Percentiles rank a stretch among this genome's conserved stretches.
Conservation (phyloP, 2,113 vertebrate genomes). For the Azemiops feae region DNA sequence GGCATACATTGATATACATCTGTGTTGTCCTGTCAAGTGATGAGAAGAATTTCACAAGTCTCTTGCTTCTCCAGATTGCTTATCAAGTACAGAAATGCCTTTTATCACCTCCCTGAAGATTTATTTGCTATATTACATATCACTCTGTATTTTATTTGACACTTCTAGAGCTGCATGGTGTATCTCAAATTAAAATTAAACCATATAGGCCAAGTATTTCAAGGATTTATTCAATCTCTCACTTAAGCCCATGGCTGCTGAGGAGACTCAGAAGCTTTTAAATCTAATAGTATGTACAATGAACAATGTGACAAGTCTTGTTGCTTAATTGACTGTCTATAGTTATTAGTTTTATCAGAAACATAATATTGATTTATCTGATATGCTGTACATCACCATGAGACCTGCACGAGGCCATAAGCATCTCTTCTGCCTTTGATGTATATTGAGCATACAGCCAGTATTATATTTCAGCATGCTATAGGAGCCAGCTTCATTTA, state of each 20-base stretch:
- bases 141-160: not conserved
- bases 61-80: not conserved
- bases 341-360: constrained; percentile 52
- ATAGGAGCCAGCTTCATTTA: not conserved
- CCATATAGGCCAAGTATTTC: not conserved
- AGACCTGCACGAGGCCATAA: constrained; percentile 41
- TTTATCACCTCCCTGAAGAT: not conserved
- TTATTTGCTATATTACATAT: constrained; percentile 2
- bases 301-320: constrained; percentile 46
- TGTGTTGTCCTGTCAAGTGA: not conserved
- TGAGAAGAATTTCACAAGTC: not conserved
- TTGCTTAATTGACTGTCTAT: constrained; percentile 57
- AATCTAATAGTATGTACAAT: constrained; percentile 48
- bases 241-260: not conserved
- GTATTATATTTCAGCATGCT: constrained; percentile 7
- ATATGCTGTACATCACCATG: constrained; percentile 46
- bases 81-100: not conserved
- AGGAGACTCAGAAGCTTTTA: constrained; percentile 26
- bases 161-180: not conserved
- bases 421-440: constrained; percentile 43
- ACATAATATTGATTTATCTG: constrained; percentile 56
- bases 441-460: constrained; percentile 41
- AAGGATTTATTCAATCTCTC: constrained; percentile 1
- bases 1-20: not conserved
- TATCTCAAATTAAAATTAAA: constrained; percentile 27